Evolutionary conservation across 2,113 vertebrate species (phyloP).

Genomic region (Chinchilla lanigera): DNA sequence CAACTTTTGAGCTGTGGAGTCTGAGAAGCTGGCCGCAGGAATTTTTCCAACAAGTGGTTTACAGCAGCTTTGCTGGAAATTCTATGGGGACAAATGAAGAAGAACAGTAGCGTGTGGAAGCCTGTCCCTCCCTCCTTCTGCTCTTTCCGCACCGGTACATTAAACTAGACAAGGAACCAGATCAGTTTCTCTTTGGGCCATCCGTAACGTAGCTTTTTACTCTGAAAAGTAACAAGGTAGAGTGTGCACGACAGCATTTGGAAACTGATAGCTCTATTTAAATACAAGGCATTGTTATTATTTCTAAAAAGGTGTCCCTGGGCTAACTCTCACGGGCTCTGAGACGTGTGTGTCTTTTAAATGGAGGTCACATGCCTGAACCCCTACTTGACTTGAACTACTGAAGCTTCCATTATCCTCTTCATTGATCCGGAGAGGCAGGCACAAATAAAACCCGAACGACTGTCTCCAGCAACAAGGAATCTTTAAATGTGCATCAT

Average conservation of each 20-base stretch:
- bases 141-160: neutral
- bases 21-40: neutral
- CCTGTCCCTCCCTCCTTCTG: neutral
- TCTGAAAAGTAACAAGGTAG: neutral
- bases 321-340: neutral
- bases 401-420: slow-evolving; percentile 72
- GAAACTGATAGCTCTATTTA: neutral
- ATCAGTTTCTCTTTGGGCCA: neutral
- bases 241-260: neutral
- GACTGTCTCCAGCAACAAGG: slow-evolving; percentile 78
- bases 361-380: slow-evolving; percentile 60
- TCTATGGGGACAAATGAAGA: neutral
- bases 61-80: neutral
- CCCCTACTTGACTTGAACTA: slow-evolving; percentile 70
- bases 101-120: neutral
- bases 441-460: slow-evolving; percentile 81
- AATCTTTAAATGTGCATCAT: slow-evolving; percentile 86
- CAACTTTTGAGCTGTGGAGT: neutral
- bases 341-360: slow-evolving; percentile 13
- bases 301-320: neutral
- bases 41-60: neutral
- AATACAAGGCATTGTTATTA: neutral
- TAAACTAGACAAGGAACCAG: neutral
- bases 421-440: slow-evolving; percentile 79
- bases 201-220: neutral